Evolutionary conservation across 2,113 vertebrate genomes (phyloP), one percentile per base, ranked within the genome.

Genomic region (Mugil cephalus): DNA sequence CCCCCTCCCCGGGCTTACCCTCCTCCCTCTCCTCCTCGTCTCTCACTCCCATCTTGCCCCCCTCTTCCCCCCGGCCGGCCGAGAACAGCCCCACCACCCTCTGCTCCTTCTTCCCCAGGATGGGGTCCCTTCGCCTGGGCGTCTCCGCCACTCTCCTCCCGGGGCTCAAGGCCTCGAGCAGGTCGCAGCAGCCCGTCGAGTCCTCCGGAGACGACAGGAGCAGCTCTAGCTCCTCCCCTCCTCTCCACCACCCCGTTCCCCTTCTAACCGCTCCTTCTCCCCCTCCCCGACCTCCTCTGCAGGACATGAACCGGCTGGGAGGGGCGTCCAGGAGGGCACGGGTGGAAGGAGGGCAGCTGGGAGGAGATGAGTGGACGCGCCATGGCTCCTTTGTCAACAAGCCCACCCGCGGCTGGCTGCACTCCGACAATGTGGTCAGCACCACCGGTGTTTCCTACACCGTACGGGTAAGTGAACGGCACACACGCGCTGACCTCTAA

Each of bases 291-390:
- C 92, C 95, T 82, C 94, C 93, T 58, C 64, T 91, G 58, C 98
- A 99, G 98, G 98, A 98, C 93, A 99, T 99, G 98, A 99, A 98
- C 96, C 97, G 97, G 93, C 95, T 99, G 90, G 96, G 96, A 85
- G 96, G 95, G 83, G 96, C 94, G 87, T 93, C 93, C 60, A 95
- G 97, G 93, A 95, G 96, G 94, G 96, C 95, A 87, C 95, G 97
- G 71, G 98, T 99, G 88, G 98, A 99, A 94, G 98, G 98, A 5
- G 98, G 96, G 65, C 97, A 98, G 88, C 95, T 99, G 34, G 98
- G 97, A 54, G 98, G 97, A 39, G 98, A 99, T 53, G 98, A 99
- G 89, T 99, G 98, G 97, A 98, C 97, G 1, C 95, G 97, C n/a
- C 97, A 99, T 66, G 98, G 98, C 89, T 99, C 97, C 90, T 99